phyloP scores from a whole-genome alignment of 1,140 invertebrate genomes.

The Dermatophagoides farinae region DNA sequence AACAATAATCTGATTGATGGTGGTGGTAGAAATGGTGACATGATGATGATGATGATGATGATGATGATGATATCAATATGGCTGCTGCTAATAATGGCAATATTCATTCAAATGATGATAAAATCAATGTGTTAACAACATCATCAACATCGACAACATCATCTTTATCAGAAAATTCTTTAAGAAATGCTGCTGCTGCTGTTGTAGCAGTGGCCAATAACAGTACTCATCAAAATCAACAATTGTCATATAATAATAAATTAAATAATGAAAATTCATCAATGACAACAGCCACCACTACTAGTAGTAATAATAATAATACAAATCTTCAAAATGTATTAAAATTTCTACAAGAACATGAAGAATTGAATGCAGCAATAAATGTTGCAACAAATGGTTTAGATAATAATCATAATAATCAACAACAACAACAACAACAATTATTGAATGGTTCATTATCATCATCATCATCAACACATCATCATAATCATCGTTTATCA shows the following conservation, averaged over 20 bases:
- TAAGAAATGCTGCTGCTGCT: conserved; percentile 5
- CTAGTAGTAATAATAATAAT: neutral
- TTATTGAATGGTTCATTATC: neutral
- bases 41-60: neutral
- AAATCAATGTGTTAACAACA: conserved; percentile 11
- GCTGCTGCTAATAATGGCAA: neutral
- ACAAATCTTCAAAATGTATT: neutral
- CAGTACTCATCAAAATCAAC: conserved; percentile 18
- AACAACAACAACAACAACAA: neutral
- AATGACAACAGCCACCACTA: neutral
- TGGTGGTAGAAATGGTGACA: neutral
- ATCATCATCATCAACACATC: neutral
- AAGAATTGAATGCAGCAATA: conserved; percentile 5
- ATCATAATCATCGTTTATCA: too few species aligned
- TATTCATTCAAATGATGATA: too few species aligned
- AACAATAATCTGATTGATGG: neutral
- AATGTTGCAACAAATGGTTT: neutral
- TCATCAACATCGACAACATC: neutral
- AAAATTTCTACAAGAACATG: conserved; percentile 1
- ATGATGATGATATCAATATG: neutral
- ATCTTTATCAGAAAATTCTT: neutral
- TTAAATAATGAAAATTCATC: too few species aligned
- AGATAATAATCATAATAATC: neutral
- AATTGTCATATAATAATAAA: conserved; percentile 36
- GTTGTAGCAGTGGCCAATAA: conserved; percentile 3